These are phyloP conservation scores for Drosophila vallismaia DNA, from an alignment of 2,888 invertebrate species.

Conservation along the genomic window DNA sequence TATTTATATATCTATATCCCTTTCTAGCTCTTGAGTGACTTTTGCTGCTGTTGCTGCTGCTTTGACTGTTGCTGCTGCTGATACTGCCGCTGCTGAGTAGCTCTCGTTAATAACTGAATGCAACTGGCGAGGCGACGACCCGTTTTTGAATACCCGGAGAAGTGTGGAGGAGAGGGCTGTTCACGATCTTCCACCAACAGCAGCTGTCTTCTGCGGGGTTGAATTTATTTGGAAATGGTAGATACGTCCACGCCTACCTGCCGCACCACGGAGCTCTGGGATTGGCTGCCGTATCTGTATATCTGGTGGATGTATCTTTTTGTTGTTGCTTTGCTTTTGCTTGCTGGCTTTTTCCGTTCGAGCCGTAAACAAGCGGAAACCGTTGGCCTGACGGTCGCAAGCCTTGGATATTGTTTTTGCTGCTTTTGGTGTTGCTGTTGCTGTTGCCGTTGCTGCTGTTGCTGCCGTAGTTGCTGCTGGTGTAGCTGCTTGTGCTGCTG, in stretches of 20 bases:
- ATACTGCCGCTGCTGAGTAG: conserved; percentile 70
- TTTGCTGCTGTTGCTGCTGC: conserved; percentile 66
- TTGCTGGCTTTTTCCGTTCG: conserved; percentile 30
- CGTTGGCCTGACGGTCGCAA: conserved; percentile 83
- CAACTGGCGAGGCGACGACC: conserved; percentile 80
- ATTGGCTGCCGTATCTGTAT: conserved; percentile 63
- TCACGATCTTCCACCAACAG: conserved; percentile 22
- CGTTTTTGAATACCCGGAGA: conserved; percentile 74
- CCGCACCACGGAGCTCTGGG: conserved; percentile 57
- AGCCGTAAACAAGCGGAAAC: conserved; percentile 81
- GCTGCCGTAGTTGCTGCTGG: conserved; percentile 41
- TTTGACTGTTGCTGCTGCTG: conserved; percentile 41
- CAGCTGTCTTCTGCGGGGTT: conserved; percentile 61
- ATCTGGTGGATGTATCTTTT: conserved; percentile 31
- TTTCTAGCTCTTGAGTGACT: conserved; percentile 70
- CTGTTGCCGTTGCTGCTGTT: conserved; percentile 46
- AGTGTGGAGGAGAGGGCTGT: conserved; percentile 32
- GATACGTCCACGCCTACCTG: conserved; percentile 80
- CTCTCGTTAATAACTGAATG: conserved; percentile 82
- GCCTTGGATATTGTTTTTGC: conserved; percentile 79
- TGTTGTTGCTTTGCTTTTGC: conserved; percentile 4
- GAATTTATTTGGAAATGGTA: conserved; percentile 80
- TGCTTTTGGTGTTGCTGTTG: conserved; percentile 53
- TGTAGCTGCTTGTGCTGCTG: conserved; percentile 52
- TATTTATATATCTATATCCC: conserved; percentile 27